Evolutionary conservation across 1,140 invertebrate genomes (phyloP), one percentile per base, ranked within the genome.

Genomic region (Aleiodes sp.): DNA sequence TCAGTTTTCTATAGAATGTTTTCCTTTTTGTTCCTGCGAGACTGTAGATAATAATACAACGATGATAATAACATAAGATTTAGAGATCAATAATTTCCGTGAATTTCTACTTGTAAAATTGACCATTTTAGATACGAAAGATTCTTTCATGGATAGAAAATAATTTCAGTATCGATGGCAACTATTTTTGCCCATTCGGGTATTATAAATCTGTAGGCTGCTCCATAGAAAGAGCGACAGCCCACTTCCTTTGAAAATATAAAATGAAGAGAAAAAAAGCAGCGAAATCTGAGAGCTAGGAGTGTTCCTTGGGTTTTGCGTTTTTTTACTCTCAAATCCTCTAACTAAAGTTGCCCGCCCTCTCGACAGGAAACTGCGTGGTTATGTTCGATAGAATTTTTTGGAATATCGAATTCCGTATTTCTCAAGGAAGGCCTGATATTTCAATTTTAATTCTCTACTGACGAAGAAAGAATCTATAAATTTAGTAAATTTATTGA

Each of bases 331-430:
- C 39, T 62, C 26, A 10, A 21, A 52, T 24, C 21, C 46, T 37
- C 12, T 14, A 39, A 12, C n/a, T 39, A 26, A 26, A 64, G 19
- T 63, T 63, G 39, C 61, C 37, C 21, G 21, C 35, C 8, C 19
- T 61, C 39, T 70, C 24, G 57, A 61, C 74, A 79, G 77, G 76
- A 77, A 79, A 76, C 76, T 78, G 67, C 57, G 72, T 59, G 72
- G 73, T 70, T 75, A 77, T 59, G 28, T 78, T 77, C 74, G 75
- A 73, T 59, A 71, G 75, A 77, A 78, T 77, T 59, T 75, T 70
- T 75, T 73, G 73, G 73, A 77, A 76, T 78, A 78, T 78, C 73
- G 70, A 75, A 73, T 78, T 78, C 73, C 75, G 68, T 52, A 8
- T 52, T 52, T 9, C 46, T 52, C 21, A 8, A 52, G 46, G 26